Evolutionary conservation across 1,140 invertebrate species (phyloP), one percentile per base, ranked within the genome.

Genomic region (Sesamia nonagrioides): DNA sequence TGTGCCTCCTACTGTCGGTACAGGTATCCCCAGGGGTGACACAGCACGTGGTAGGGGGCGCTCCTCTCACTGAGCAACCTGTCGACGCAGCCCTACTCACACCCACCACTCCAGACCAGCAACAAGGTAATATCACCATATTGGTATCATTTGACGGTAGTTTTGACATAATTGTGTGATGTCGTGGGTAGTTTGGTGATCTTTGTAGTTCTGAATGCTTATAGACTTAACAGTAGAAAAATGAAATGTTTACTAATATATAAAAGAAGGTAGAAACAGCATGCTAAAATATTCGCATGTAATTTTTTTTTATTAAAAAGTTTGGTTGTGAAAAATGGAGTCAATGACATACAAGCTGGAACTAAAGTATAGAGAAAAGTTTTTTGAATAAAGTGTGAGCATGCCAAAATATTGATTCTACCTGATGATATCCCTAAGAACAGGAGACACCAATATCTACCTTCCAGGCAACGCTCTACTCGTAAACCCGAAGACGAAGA

Each of bases 401-500:
- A 71, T 71, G 68, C 15, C 42, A 66, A 48, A 48, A 15, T 48
- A 48, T 66, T 40, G 61, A 37, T 13, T 66, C 61, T 13, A 71
- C 9, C 15, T 13, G 7, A 17, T 37, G 68, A 27, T 71, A 66
- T 45, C 54, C 54, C 54, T 56, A 52, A 71, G 63, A 33, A 68
- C 33, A 48, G 37, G 42, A 48, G 63, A 48, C 54, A 74, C 56
- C 18, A n/a, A 54, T 60, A 18, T 58, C 58, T 80, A 61, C 42
- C 35, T 88, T n/a, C 86, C 88, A 74, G 74, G 95, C 95, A 85
- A 94, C 73, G 95, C 96, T 48, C 86, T 96, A 33, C 95, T 97
- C n/a, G 97, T 98, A 42, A 98, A 98, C 89, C 96, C 98, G 0
- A 98, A 98, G 92, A 99, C 98, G 6, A 99, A 99, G 95, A 99